phyloP scores from a whole-genome alignment of 2,797 vertebrate genomes.

The Astyanax mexicanus region DNA sequence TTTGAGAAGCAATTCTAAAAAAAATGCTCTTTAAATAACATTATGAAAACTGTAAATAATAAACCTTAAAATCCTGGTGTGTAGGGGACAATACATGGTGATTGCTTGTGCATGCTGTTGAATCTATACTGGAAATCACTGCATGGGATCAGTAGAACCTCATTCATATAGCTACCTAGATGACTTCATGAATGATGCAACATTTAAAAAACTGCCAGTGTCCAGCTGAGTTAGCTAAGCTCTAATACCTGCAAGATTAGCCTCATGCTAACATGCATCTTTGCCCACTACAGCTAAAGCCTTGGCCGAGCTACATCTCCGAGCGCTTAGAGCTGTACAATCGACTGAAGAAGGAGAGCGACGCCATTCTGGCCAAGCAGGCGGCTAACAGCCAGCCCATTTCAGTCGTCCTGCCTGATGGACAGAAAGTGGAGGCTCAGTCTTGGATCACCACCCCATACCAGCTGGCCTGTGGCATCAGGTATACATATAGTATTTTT shows the following conservation, averaged over 20 bases:
- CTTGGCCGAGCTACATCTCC: constrained; percentile 77
- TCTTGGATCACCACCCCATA: constrained; percentile 90
- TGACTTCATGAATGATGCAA: no score
- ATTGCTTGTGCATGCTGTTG: no score
- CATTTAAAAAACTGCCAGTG: no score
- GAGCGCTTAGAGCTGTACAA: constrained; percentile 87
- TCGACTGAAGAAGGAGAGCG: constrained; percentile 84
- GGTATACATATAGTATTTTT: constrained; percentile 71
- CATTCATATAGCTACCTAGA: no score
- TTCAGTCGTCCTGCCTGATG: constrained; percentile 80
- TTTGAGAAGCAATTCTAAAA: no score
- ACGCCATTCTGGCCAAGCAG: constrained; percentile 76
- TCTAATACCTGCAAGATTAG: background rate
- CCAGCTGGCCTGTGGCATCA: constrained; percentile 85
- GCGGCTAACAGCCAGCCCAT: constrained; percentile 75
- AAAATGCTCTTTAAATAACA: no score
- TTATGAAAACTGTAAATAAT: no score
- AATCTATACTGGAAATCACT: no score
- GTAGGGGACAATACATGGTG: no score
- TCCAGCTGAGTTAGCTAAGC: background rate
- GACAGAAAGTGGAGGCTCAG: constrained; percentile 74
- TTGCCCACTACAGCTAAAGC: constrained; percentile 62
- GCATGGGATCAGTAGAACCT: no score
- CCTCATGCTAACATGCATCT: background rate
- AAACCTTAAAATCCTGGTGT: no score